phyloP scores from a whole-genome alignment of 1,140 invertebrate genomes.

The Aphis craccivora region DNA sequence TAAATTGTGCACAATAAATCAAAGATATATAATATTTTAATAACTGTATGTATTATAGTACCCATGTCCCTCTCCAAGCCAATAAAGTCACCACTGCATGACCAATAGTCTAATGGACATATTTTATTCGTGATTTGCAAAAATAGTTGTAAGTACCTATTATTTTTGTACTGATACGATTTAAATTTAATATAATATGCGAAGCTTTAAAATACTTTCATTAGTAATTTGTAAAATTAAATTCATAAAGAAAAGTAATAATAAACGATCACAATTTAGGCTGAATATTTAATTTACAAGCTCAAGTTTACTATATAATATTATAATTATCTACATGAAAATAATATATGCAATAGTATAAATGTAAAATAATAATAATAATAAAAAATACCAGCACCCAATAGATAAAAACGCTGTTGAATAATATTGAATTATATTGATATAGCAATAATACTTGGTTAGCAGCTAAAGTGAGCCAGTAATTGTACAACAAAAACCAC shows the following conservation, averaged over 20 bases:
- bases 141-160: not conserved
- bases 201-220: not conserved
- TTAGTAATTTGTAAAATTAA: not conserved
- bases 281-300: not conserved
- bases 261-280: not conserved
- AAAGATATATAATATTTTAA: not conserved
- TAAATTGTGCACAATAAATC: not conserved
- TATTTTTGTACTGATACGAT: not conserved
- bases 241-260: not conserved
- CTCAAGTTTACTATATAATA: not conserved
- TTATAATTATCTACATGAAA: not conserved
- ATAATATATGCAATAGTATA: not conserved
- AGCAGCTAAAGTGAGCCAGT: not conserved
- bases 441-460: slow-evolving; percentile 8
- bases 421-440: not conserved
- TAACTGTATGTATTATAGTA: not conserved
- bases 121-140: not conserved
- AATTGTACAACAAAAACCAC: slow-evolving; percentile 38
- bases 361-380: not conserved
- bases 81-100: not conserved
- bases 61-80: not conserved
- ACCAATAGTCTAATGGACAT: not conserved
- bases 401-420: not conserved
- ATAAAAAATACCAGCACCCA: not conserved
- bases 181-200: not conserved